These are phyloP conservation scores for Strix uralensis DNA, from an alignment of 2,113 vertebrate genomes.

Conservation along the genomic window DNA sequence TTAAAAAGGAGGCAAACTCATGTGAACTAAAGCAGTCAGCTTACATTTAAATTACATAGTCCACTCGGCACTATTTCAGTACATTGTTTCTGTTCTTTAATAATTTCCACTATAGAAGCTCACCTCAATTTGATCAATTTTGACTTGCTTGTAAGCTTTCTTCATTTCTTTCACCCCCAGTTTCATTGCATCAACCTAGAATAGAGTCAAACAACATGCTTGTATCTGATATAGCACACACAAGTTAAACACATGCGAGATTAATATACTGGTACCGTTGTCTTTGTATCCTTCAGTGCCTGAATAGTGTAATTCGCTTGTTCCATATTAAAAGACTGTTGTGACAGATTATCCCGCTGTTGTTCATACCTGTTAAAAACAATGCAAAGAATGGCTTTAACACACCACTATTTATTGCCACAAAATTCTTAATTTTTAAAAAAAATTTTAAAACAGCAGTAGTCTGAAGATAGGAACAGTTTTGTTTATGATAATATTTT, in stretches of 20 bases:
- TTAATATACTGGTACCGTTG: conserved; percentile 81
- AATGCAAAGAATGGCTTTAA: background rate
- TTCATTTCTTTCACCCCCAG: conserved; percentile 98
- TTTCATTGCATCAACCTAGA: conserved; percentile 97
- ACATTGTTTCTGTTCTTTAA: background rate
- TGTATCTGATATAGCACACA: background rate
- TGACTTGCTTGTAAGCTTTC: conserved; percentile 95
- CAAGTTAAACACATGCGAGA: background rate
- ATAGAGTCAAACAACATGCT: background rate
- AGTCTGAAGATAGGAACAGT: background rate
- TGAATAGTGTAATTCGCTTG: conserved; percentile 99
- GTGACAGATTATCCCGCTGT: conserved; percentile 92
- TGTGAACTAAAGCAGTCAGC: background rate
- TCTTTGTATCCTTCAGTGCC: conserved; percentile 95
- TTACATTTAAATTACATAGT: background rate
- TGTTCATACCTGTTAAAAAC: conserved; percentile 88
- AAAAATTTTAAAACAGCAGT: background rate
- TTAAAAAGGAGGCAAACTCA: background rate
- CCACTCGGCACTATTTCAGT: background rate
- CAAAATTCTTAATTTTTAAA: background rate
- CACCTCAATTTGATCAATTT: conserved; percentile 97
- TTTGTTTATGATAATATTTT: too few relatives aligned
- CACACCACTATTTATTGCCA: background rate
- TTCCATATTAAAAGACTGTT: conserved; percentile 99
- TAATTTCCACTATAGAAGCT: background rate